Evolutionary conservation across 2,797 vertebrate genomes (phyloP), one percentile per base, ranked within the genome.

Genomic region (Microctenopoma stevenorrisi): DNA sequence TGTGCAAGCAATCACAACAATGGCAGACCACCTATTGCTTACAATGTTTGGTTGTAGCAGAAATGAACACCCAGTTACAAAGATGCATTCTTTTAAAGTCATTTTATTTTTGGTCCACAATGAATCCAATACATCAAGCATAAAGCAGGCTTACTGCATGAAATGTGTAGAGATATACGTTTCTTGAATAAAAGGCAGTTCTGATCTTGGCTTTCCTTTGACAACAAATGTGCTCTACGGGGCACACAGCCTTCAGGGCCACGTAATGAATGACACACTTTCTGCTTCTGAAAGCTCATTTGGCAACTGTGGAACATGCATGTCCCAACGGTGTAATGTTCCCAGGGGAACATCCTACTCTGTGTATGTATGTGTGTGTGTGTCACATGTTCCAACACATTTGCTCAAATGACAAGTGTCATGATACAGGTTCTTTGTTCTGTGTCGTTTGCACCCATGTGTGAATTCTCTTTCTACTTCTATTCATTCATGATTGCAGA

Each of bases 261-360:
- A 16, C 55, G 59, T 58, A 62, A 63, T 54, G 2, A 62, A 49
- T 83, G 75, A 76, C 82, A 81, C 76, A 81, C 59, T 71, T 65
- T 81, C 77, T 79, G 76, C 65, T 58, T 81, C 74, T 61, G 49
- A 79, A 79, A 72, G 73, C 75, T 86, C 78, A 84, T 88, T 87
- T 82, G 81, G 81, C 73, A 68, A 22, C 68, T 12, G 1, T 57
- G 74, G 65, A 81, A 86, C 80, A 74, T 52, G 62, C 25, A 11
- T 72, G 70, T 82, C 82, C 69, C 85, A 43, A 8, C 30, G 81
- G 77, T 57, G 62, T 9, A 16, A 64, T 2, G 18, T 84, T 79
- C 56, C 72, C 56, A 37, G 57, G 70, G 75, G 38, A 42, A 47
- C n/a, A 33, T 33, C 57, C 54, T 25, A 7, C 72, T 72, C 51